Percentiles rank a stretch among this genome's conserved stretches.
Conservation (phyloP, 2,797 vertebrate species). For the Mergus octosetaceus region DNA sequence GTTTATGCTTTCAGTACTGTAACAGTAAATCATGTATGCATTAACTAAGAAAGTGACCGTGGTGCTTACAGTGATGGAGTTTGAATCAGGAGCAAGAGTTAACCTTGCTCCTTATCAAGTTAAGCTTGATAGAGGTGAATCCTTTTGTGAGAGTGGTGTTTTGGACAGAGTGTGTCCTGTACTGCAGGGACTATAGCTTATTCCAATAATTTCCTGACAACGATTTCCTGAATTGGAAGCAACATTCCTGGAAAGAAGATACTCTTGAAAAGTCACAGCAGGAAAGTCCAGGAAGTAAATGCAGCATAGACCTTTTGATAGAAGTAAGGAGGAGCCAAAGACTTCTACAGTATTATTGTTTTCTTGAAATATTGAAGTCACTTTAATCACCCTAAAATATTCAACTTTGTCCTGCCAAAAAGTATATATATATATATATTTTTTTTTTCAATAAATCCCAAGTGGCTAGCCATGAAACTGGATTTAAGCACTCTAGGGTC, state of each 20-base stretch:
- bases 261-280: neutral
- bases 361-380: neutral
- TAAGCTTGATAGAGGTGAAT: neutral
- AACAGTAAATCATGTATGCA: fast-evolving
- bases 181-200: neutral
- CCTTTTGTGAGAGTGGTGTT: neutral
- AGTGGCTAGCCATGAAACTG: neutral
- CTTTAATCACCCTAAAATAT: neutral
- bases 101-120: neutral
- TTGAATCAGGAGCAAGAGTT: neutral
- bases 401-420: neutral
- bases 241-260: neutral
- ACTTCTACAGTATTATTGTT: neutral
- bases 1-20: neutral
- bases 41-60: neutral
- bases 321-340: neutral
- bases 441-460: neutral
- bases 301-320: neutral
- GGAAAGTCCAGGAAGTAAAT: neutral
- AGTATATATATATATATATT: neutral
- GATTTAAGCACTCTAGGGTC: neutral
- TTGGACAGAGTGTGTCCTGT: neutral
- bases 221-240: neutral
- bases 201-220: neutral
- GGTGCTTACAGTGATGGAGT: neutral